Evolutionary conservation across 92 coral and sea anemone genomes (phyloP).

Genomic region (Parazoanthus darwini): DNA sequence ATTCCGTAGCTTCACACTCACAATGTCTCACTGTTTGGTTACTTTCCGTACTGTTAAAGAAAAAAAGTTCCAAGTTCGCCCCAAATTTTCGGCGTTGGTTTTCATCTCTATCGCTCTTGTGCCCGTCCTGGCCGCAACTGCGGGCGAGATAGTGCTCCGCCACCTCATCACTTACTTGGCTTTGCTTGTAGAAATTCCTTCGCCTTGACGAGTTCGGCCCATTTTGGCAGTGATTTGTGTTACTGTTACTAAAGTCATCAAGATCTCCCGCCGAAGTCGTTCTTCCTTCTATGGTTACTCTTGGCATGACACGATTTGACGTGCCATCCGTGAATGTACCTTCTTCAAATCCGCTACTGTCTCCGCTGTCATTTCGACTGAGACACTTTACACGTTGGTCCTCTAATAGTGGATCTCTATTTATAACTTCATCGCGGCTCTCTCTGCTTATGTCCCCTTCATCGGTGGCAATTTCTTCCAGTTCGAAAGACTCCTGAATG

Average conservation of each 20-base stretch:
- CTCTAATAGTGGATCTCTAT: constrained; percentile 22
- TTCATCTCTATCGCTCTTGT: background rate
- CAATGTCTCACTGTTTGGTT: constrained; percentile 21
- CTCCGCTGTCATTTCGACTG: constrained; percentile 73
- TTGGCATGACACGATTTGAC: background rate
- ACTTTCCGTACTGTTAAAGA: constrained; percentile 35
- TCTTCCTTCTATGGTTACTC: background rate
- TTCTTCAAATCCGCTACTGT: constrained; percentile 90
- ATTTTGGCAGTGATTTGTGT: background rate
- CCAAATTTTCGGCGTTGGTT: constrained; percentile 23
- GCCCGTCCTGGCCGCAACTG: background rate
- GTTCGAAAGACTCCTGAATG: constrained; percentile 78
- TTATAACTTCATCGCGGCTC: constrained; percentile 25
- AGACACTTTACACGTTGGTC: constrained; percentile 44
- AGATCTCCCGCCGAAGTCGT: background rate
- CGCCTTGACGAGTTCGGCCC: background rate
- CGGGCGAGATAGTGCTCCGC: background rate
- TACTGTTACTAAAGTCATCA: background rate
- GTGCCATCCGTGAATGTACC: constrained; percentile 27
- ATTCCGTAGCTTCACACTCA: background rate
- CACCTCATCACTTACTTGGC: constrained; percentile 25
- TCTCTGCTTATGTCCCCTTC: constrained; percentile 51
- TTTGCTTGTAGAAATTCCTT: constrained; percentile 26
- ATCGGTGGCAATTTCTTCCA: constrained; percentile 82
- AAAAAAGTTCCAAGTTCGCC: constrained; percentile 18